Percentiles rank a stretch among this genome's conserved stretches.
These are phyloP conservation scores for Brachionus plicatilis DNA, from an alignment of 1,140 invertebrate genomes.

Conservation along the genomic window DNA sequence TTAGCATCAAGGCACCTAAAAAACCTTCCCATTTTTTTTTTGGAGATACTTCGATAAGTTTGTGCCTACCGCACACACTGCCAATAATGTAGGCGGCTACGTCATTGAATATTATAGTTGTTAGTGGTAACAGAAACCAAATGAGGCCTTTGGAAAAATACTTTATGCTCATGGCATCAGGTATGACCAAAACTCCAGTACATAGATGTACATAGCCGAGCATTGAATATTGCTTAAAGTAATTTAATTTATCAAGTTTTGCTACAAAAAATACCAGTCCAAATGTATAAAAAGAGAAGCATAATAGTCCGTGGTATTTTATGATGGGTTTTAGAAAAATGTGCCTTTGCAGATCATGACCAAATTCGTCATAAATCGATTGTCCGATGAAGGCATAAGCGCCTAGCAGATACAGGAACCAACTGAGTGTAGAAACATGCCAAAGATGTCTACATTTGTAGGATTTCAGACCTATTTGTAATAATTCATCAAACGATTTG, in stretches of 20 bases:
- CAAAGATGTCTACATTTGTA: slow-evolving; percentile 93
- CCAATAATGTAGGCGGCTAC: slow-evolving; percentile 99
- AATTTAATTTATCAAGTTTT: slow-evolving; percentile 90
- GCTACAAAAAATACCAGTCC: slow-evolving; percentile 98
- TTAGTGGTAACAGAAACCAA: slow-evolving; percentile 91
- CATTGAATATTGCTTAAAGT: slow-evolving; percentile 94
- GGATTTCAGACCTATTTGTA: slow-evolving; percentile 96
- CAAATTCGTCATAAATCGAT: slow-evolving; percentile 88
- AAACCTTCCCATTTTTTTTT: slow-evolving; percentile 97
- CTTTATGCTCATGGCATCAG: slow-evolving; percentile 94
- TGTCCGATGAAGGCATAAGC: slow-evolving; percentile 99
- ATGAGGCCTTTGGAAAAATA: slow-evolving; percentile 93
- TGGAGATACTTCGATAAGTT: slow-evolving; percentile 92
- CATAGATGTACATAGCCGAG: slow-evolving; percentile 99
- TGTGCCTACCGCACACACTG: slow-evolving; percentile 97
- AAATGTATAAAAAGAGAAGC: slow-evolving; percentile 87
- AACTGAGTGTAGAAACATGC: slow-evolving; percentile 95
- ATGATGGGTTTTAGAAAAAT: slow-evolving; percentile 84
- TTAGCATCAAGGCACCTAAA: slow-evolving; percentile 89
- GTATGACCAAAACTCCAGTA: slow-evolving; percentile 88
- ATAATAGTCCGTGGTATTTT: slow-evolving; percentile 93
- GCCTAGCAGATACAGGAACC: slow-evolving; percentile 95
- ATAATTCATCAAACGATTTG: slow-evolving; percentile 99
- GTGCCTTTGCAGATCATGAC: slow-evolving; percentile 86
- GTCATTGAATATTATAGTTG: slow-evolving; percentile 98